These are phyloP conservation scores for Scolanthus callimorphus DNA, from an alignment of 92 coral and sea anemone species.

Conservation along the genomic window DNA sequence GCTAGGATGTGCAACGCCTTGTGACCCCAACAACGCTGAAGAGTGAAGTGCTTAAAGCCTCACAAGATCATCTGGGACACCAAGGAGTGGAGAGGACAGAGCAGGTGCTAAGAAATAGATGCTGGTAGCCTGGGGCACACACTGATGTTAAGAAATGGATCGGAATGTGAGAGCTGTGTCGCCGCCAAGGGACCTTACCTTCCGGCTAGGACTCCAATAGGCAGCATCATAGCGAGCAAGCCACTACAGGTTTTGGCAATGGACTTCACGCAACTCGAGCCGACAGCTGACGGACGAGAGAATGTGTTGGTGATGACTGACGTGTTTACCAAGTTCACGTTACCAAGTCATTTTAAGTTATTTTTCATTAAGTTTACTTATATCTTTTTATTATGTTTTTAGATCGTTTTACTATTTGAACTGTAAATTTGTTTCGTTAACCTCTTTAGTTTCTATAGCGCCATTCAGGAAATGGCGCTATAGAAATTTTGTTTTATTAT, in stretches of 20 bases:
- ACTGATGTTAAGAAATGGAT: conserved; percentile 33
- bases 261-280: conserved; percentile 35
- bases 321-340: conserved; percentile 43
- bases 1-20: conserved; percentile 5
- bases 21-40: conserved; percentile 21
- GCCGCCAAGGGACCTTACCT: conserved; percentile 47
- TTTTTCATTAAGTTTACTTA: too few relatives aligned
- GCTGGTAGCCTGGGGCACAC: conserved; percentile 41
- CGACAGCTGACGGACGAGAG: conserved; percentile 36
- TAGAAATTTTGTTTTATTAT: too few relatives aligned
- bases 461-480: too few relatives aligned
- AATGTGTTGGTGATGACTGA: conserved; percentile 43
- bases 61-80: conserved; percentile 26
- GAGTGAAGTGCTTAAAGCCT: conserved; percentile 10
- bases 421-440: too few relatives aligned
- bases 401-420: too few relatives aligned
- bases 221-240: conserved; percentile 31
- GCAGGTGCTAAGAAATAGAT: conserved; percentile 14
- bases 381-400: too few relatives aligned
- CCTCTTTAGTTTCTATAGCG: too few relatives aligned
- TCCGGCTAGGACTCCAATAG: conserved; percentile 26
- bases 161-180: conserved; percentile 29
- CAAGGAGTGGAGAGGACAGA: conserved; percentile 45
- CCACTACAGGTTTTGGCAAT: conserved; percentile 49
- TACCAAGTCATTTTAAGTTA: too few relatives aligned